Conservation (phyloP, 92 coral and sea anemone genomes). For the Actinernus sp. region DNA sequence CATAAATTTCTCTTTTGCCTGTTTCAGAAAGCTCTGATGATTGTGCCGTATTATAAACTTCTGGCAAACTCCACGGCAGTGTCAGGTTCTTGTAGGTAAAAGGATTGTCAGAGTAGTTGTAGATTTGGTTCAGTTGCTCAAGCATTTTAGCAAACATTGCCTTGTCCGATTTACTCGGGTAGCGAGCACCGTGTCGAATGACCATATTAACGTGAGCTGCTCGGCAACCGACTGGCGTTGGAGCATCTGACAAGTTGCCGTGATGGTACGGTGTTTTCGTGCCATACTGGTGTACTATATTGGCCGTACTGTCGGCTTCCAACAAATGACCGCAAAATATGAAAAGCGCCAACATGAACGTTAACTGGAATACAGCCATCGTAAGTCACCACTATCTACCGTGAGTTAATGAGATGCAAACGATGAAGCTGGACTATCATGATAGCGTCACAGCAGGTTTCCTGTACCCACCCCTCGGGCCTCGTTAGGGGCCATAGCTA, state of each 20-base stretch:
- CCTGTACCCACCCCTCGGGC: no score
- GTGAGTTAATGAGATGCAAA: no score
- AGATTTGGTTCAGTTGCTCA: constrained; percentile 44
- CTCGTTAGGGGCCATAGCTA: no score
- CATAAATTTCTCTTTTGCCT: constrained; percentile 74
- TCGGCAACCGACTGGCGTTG: constrained; percentile 49
- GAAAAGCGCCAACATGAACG: no score
- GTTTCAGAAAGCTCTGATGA: constrained; percentile 67
- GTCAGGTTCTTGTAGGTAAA: constrained; percentile 70
- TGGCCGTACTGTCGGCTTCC: no score
- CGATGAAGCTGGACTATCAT: no score
- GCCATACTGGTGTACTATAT: constrained; percentile 64
- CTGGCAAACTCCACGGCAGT: constrained; percentile 80
- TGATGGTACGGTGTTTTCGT: constrained; percentile 84
- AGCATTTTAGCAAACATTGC: constrained; percentile 39
- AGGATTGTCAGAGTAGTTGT: constrained; percentile 21
- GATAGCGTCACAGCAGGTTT: no score
- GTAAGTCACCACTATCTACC: no score
- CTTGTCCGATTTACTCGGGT: constrained; percentile 62
- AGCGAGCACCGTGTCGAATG: constrained; percentile 87
- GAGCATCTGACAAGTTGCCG: constrained; percentile 25
- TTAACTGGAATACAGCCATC: no score
- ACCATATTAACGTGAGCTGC: constrained; percentile 87
- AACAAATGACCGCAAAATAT: no score
- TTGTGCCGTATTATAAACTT: constrained; percentile 44